Conservation (phyloP, 64 coral and sea anemone species). For the Montipora cactus region DNA sequence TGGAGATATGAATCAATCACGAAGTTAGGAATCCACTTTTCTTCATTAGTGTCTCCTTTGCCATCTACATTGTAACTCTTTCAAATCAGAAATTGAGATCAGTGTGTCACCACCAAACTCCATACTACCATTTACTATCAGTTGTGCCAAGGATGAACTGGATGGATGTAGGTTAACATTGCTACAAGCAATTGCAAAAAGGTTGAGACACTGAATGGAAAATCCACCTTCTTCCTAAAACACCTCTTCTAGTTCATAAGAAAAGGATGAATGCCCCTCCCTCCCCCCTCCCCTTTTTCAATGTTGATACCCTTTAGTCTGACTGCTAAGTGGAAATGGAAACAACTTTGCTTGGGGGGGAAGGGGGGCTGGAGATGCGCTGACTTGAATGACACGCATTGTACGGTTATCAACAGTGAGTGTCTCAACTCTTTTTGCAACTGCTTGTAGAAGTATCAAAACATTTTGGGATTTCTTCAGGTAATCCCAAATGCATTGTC, state of each 20-base stretch:
- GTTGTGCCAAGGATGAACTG: background rate
- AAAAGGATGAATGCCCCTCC: no score
- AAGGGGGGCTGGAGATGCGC: no score
- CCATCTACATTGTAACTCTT: background rate
- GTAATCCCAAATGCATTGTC: conserved; percentile 1
- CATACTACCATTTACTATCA: background rate
- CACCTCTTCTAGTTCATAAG: no score
- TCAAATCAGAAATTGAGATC: background rate
- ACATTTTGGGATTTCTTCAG: background rate
- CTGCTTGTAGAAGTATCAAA: background rate
- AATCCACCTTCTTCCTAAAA: no score
- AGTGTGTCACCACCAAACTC: background rate
- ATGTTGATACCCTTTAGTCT: no score
- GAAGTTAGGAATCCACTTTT: background rate
- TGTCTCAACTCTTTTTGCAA: no score
- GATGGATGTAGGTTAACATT: background rate
- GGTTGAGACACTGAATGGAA: no score
- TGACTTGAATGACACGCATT: no score
- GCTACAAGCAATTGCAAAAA: background rate
- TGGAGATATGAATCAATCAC: background rate
- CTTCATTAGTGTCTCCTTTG: background rate
- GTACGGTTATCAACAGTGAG: no score
- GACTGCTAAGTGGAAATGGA: no score
- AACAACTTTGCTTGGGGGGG: no score
- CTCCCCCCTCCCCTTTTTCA: no score